Evolutionary conservation across 2,888 invertebrate genomes (phyloP).

Genomic region (Apodemia zela): DNA sequence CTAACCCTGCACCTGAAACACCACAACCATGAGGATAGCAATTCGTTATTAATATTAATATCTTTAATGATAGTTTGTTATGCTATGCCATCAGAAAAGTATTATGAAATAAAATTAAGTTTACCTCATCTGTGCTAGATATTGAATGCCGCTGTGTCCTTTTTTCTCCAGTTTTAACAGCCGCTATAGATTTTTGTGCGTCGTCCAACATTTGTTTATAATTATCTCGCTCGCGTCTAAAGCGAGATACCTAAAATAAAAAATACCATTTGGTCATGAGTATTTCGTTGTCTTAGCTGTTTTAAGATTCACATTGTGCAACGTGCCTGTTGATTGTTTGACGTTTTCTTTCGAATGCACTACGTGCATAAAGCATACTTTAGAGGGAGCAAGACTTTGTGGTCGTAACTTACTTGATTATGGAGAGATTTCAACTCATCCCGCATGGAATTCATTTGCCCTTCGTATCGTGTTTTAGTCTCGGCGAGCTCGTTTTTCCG

Average conservation of each 20-base stretch:
- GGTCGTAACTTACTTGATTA: conserved; percentile 29
- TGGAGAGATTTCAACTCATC: conserved; percentile 92
- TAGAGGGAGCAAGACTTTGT: neutral
- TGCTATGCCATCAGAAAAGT: neutral
- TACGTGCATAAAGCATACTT: too few relatives aligned
- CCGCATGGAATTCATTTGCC: conserved; percentile 88
- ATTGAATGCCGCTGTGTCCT: conserved; percentile 82
- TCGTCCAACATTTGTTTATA: conserved; percentile 94
- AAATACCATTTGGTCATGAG: neutral
- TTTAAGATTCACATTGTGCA: neutral
- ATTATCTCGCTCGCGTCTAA: conserved; percentile 92
- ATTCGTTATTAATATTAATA: neutral
- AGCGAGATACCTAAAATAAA: conserved; percentile 80
- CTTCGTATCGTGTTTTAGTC: conserved; percentile 91
- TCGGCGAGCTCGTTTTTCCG: conserved; percentile 90
- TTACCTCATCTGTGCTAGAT: conserved; percentile 87
- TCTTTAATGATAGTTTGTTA: neutral
- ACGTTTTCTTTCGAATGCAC: too few relatives aligned
- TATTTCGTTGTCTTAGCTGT: neutral
- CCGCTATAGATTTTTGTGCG: conserved; percentile 90
- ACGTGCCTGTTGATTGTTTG: too few relatives aligned
- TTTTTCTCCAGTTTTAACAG: conserved; percentile 83
- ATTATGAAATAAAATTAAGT: conserved; percentile 12
- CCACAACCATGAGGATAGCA: neutral
- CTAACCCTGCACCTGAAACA: too few relatives aligned